Evolutionary conservation across 2,797 vertebrate genomes (phyloP).

Genomic region (Schizopygopsis malacanthus): DNA sequence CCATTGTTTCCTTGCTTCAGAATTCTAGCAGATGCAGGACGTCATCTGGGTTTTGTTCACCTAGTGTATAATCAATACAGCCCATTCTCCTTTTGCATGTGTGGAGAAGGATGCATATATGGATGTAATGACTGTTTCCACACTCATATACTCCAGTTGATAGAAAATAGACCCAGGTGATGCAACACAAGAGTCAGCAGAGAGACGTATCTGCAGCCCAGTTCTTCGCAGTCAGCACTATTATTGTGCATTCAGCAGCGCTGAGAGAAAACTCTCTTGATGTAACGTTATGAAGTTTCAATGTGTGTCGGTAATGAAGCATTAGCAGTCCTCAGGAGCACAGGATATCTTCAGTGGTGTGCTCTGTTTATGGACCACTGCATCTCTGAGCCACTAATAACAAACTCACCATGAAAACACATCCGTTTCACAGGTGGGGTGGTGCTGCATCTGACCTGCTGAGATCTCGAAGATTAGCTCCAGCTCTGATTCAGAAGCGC

Average conservation of each 20-base stretch:
- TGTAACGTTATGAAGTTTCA: constrained; percentile 24
- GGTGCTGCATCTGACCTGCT: constrained; percentile 7
- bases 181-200: constrained; percentile 16
- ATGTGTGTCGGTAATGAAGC: constrained; percentile 37
- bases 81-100: background rate
- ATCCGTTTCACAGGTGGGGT: constrained; percentile 27
- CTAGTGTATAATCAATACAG: background rate
- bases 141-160: constrained; percentile 19
- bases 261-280: constrained; percentile 25
- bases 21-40: background rate
- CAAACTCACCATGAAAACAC: constrained; percentile 31
- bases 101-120: background rate
- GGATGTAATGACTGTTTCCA: background rate
- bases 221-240: constrained; percentile 39
- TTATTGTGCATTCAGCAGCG: constrained; percentile 35
- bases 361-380: constrained; percentile 25
- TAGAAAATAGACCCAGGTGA: constrained; percentile 35
- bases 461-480: constrained; percentile 28
- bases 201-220: background rate
- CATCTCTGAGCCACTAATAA: constrained; percentile 25
- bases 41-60: background rate
- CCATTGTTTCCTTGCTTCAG: background rate
- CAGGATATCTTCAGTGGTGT: constrained; percentile 38
- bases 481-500: constrained; percentile 25
- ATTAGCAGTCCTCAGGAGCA: constrained; percentile 38